A percentile compares a stretch with the other conserved stretches of the same genome.
Conservation (phyloP, 2,797 vertebrate species). For the Macroramphosus scolopax region DNA sequence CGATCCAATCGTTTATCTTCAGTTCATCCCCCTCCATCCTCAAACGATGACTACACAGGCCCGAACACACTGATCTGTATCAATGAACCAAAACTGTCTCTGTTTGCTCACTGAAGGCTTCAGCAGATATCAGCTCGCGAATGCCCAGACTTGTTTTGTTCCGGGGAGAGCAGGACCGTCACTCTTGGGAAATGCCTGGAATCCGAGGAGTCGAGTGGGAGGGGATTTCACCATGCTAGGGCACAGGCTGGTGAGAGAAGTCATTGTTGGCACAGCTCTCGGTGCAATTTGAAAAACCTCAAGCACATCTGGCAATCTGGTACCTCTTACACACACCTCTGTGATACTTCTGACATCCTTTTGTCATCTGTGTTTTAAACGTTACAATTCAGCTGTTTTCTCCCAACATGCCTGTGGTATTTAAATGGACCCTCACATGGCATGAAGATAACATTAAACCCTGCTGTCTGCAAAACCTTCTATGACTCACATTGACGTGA, state of each 20-base stretch:
- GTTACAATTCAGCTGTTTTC: constrained; percentile 23
- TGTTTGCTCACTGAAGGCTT: constrained; percentile 26
- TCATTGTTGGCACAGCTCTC: constrained; percentile 40
- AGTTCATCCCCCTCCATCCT: background rate
- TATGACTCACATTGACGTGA: constrained; percentile 30
- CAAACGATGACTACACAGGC: background rate
- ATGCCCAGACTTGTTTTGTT: constrained; percentile 56
- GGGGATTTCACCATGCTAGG: constrained; percentile 50
- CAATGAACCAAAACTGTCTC: constrained; percentile 26
- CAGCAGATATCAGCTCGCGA: constrained; percentile 21
- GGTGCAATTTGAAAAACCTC: constrained; percentile 38
- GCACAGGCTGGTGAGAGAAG: constrained; percentile 38
- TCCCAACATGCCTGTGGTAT: constrained; percentile 19
- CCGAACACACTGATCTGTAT: constrained; percentile 11
- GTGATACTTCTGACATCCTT: constrained; percentile 6
- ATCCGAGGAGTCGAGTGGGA: constrained; percentile 53
- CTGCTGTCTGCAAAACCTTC: constrained; percentile 22
- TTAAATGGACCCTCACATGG: constrained; percentile 29
- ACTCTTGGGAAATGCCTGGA: constrained; percentile 68
- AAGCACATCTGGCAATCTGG: constrained; percentile 51
- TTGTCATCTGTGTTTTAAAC: constrained; percentile 6
- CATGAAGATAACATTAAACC: constrained; percentile 32
- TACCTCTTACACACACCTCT: constrained; percentile 37
- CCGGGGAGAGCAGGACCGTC: constrained; percentile 34
- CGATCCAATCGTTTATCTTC: background rate